Evolutionary conservation across 2,888 invertebrate species (phyloP).

Genomic region (Drosophila mulleri): DNA sequence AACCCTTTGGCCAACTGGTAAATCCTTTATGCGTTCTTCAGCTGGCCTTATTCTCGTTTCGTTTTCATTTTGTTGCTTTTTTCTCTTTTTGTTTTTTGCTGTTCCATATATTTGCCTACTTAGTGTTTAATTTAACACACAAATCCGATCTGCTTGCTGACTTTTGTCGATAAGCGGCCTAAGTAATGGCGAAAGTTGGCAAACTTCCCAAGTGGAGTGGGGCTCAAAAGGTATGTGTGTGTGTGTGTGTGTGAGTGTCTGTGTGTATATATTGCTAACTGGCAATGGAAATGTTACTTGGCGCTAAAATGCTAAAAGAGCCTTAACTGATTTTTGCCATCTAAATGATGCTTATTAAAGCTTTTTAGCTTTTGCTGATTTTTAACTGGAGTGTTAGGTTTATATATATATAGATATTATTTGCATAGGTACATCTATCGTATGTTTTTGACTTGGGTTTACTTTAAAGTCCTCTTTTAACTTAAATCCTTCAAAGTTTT

Average conservation of each 20-base stretch:
- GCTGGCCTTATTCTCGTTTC: conserved; percentile 45
- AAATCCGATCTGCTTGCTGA: conserved; percentile 74
- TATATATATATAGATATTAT: not conserved
- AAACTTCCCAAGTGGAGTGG: conserved; percentile 33
- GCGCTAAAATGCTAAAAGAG: conserved; percentile 9
- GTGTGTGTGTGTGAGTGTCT: not conserved
- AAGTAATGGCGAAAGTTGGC: conserved; percentile 67
- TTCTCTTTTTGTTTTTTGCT: conserved; percentile 18
- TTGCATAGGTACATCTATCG: not conserved
- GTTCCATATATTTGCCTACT: conserved; percentile 31
- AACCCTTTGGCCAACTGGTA: conserved; percentile 42
- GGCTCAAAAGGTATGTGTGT: not conserved
- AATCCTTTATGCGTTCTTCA: conserved; percentile 59
- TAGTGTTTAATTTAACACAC: conserved; percentile 74
- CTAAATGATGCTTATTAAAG: conserved; percentile 4
- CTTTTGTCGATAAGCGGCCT: conserved; percentile 70
- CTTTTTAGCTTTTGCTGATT: not conserved
- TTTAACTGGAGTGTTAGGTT: not conserved
- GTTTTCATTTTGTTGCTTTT: conserved; percentile 31
- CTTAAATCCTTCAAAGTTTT: no score
- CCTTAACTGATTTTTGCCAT: conserved; percentile 5
- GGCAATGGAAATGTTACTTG: conserved; percentile 33
- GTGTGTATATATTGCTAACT: not conserved
- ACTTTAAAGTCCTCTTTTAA: no score
- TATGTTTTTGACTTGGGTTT: not conserved